Percentiles rank a stretch among this genome's conserved stretches.
Conservation (phyloP, 2,113 vertebrate genomes). For the Leptobrachium leishanense region DNA sequence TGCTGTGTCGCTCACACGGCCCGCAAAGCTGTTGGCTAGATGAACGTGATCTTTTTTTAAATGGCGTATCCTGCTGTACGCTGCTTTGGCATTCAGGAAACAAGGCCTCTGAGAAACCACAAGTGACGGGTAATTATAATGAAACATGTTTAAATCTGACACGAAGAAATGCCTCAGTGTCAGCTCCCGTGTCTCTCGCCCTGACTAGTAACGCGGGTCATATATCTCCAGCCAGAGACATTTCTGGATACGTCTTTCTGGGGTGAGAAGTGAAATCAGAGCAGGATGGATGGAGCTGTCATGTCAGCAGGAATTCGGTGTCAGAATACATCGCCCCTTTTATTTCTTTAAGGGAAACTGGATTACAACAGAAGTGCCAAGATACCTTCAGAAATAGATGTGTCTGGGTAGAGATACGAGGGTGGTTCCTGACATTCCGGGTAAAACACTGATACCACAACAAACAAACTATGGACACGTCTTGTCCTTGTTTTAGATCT, state of each 20-base stretch:
- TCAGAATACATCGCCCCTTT: neutral
- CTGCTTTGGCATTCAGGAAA: no score
- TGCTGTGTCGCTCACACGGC: no score
- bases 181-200: neutral
- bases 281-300: neutral
- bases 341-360: neutral
- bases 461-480: no score
- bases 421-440: neutral
- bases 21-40: no score
- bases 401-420: neutral
- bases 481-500: no score
- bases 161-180: neutral
- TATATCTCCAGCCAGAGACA: neutral
- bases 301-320: neutral
- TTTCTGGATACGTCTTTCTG: neutral
- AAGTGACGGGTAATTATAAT: no score
- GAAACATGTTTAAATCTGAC: neutral
- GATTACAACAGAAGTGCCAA: neutral
- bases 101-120: no score
- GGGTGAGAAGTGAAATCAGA: neutral
- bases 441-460: no score
- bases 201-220: neutral
- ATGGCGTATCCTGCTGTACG: no score
- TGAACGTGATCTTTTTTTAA: no score
- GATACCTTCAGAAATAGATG: neutral